A percentile compares a stretch with the other conserved stretches of the same genome.
Conservation (phyloP, 2,888 invertebrate genomes). For the Drosophila dives region DNA sequence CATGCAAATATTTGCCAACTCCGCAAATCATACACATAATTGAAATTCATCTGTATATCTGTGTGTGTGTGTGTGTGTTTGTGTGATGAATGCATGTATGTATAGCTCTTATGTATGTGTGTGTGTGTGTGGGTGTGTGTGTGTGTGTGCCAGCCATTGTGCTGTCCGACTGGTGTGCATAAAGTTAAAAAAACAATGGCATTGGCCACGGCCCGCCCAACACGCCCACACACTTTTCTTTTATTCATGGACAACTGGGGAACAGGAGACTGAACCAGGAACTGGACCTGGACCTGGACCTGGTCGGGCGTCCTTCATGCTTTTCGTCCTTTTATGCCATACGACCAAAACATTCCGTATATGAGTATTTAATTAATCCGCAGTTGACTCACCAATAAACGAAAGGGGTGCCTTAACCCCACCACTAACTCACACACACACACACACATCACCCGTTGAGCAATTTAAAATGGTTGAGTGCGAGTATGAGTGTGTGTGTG, state of each 20-base stretch:
- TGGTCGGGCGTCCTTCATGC: conserved; percentile 29
- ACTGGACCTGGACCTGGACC: neutral
- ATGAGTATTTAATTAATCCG: conserved; percentile 78
- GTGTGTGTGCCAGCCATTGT: conserved; percentile 45
- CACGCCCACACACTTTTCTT: conserved; percentile 41
- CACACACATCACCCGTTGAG: conserved; percentile 12
- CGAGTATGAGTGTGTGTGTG: conserved; percentile 18
- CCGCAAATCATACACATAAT: conserved; percentile 76
- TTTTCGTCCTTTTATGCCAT: conserved; percentile 47
- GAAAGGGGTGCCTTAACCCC: conserved; percentile 52
- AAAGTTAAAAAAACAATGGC: conserved; percentile 69
- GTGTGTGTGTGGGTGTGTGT: too few species aligned
- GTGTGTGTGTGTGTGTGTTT: conserved; percentile 1
- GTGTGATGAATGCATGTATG: neutral
- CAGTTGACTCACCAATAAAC: conserved; percentile 73
- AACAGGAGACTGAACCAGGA: neutral
- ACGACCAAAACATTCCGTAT: conserved; percentile 69
- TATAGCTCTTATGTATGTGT: neutral
- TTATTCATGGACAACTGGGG: conserved; percentile 34
- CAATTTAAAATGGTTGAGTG: conserved; percentile 42
- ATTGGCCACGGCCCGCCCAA: conserved; percentile 45
- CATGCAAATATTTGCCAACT: conserved; percentile 72
- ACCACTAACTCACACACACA: conserved; percentile 1
- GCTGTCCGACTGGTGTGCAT: conserved; percentile 62
- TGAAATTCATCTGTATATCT: conserved; percentile 62